Evolutionary conservation across 2,888 invertebrate genomes (phyloP), one percentile per base, ranked within the genome.

Genomic region (Cephus spinipes): DNA sequence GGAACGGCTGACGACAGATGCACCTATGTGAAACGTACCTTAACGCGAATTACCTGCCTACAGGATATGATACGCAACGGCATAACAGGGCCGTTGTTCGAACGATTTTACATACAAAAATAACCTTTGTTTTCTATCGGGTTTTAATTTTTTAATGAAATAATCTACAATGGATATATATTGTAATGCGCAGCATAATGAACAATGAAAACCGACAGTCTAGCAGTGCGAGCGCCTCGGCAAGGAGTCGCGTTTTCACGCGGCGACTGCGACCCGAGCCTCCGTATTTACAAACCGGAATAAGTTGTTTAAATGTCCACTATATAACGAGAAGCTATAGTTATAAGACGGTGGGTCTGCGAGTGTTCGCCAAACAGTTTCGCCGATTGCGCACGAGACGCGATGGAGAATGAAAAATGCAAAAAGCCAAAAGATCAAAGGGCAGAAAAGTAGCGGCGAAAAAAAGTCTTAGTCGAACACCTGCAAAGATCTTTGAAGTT

Each of bases 111-210:
- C 86, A 88, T 87, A 87, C 86, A 87, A 89, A 87, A 89, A 87
- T 84, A 40, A 36, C 68, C 86, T 89, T 89, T 87, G 85, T 86
- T 90, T 88, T 89, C 84, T 88, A 91, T 90, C 90, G 89, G 91
- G 89, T 91, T 91, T 91, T 91, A 90, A 91, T 91, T 91, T 91
- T 91, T 91, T 91, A 91, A 91, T 91, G 91, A 91, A 91, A 91
- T 91, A 91, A 91, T 91, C 91, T 91, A 79, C 76, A 79, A 79
- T 80, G 75, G 68, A 76, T 77, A 74, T 74, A 82, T 75, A 78
- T 78, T 76, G 76, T 85, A 88, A 90, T 89, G 90, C 91, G 91
- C 91, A 91, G 91, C 91, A 91, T 89, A 55, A 23, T 55, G 40
- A 55, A 55, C 40, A 55, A 55, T 55, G 83, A 87, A 90, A 90